Evolutionary conservation across 2,113 vertebrate species (phyloP).

Genomic region (Lepus europaeus): DNA sequence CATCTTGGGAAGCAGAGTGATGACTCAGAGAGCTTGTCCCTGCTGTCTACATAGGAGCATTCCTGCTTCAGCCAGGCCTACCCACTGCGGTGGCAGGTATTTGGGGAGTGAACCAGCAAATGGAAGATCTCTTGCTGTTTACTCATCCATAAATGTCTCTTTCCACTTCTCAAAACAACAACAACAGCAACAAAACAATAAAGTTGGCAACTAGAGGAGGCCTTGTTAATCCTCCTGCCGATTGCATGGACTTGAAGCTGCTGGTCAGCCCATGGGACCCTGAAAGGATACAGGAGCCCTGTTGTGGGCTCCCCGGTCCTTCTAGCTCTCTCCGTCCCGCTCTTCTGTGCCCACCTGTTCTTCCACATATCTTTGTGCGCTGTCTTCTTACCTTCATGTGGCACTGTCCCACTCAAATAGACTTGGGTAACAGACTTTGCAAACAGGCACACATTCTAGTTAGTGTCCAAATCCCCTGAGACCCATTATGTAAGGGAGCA

Average conservation of each 20-base stretch:
- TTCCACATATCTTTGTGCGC: background rate
- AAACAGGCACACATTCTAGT: constrained; percentile 79
- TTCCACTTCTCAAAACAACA: too few relatives aligned
- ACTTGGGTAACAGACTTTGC: constrained; percentile 76
- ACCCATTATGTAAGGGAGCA: constrained; percentile 78
- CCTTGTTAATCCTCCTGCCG: background rate
- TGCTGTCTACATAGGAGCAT: too few relatives aligned
- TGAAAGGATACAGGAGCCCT: background rate
- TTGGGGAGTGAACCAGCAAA: too few relatives aligned
- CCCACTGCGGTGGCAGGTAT: too few relatives aligned
- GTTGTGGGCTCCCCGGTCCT: too few relatives aligned
- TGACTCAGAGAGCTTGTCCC: too few relatives aligned
- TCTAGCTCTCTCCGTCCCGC: background rate
- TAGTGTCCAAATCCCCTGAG: constrained; percentile 79
- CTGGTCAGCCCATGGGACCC: rapidly evolving
- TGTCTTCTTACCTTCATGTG: constrained; percentile 54
- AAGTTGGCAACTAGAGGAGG: constrained; percentile 29
- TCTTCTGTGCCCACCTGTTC: background rate
- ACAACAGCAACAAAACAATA: too few relatives aligned
- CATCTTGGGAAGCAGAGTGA: too few relatives aligned
- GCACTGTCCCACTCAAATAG: constrained; percentile 62
- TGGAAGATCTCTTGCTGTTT: too few relatives aligned
- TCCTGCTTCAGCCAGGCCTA: too few relatives aligned
- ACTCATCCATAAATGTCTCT: too few relatives aligned
- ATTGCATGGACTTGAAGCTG: background rate